A percentile compares a stretch with the other conserved stretches of the same genome.
These are phyloP conservation scores for Pseudococcus viburni DNA, from an alignment of 2,888 invertebrate species.

Conservation along the genomic window DNA sequence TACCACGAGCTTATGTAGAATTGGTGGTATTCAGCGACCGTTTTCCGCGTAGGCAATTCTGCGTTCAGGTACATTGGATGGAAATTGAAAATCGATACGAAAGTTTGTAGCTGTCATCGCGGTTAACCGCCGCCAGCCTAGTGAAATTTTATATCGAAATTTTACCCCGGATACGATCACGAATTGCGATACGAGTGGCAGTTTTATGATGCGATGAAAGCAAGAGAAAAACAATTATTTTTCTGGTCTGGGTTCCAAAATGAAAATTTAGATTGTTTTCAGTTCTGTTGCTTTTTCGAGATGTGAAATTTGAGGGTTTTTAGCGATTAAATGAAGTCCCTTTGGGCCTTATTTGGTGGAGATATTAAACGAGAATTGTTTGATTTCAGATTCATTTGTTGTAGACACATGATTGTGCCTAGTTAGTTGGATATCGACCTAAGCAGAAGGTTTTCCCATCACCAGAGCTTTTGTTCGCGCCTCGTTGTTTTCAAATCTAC, in stretches of 20 bases:
- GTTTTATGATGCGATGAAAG: not conserved
- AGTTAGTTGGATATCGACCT: not conserved
- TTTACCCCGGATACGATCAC: slow-evolving; percentile 10
- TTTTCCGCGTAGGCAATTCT: not conserved
- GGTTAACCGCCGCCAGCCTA: slow-evolving; percentile 31
- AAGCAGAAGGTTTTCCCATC: not conserved
- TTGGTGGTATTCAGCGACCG: not conserved
- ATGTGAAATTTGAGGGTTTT: not conserved
- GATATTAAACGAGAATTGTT: not conserved
- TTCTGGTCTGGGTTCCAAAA: not conserved
- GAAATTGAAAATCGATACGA: slow-evolving; percentile 44
- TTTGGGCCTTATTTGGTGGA: not conserved
- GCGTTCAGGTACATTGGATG: not conserved
- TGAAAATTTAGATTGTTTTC: not conserved
- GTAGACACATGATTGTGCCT: not conserved
- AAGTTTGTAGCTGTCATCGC: slow-evolving; percentile 18
- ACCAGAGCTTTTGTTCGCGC: too few relatives aligned
- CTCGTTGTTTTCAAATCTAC: not conserved
- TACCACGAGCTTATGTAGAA: slow-evolving; percentile 10
- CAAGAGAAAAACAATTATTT: not conserved
- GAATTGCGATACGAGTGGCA: not conserved
- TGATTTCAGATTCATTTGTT: not conserved
- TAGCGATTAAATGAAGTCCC: not conserved
- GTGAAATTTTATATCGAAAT: slow-evolving; percentile 38
- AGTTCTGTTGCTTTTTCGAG: too few relatives aligned